Conservation (phyloP, 2,113 vertebrate genomes). For the Gulo gulo region DNA sequence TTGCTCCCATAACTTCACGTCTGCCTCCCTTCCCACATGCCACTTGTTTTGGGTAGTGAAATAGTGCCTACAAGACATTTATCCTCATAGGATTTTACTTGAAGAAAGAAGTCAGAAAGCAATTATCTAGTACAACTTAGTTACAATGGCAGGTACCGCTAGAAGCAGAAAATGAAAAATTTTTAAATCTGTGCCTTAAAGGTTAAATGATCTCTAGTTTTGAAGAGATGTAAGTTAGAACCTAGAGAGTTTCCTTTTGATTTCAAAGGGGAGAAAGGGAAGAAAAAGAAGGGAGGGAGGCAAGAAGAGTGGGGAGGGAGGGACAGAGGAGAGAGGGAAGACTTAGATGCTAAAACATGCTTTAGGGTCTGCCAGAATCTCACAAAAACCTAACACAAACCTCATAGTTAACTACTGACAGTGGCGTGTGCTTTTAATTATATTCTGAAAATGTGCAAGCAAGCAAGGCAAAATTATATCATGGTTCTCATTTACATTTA, state of each 20-base stretch:
- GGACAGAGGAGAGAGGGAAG: background rate
- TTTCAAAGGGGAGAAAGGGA: background rate
- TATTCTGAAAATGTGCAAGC: conserved; percentile 36
- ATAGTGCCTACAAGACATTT: background rate
- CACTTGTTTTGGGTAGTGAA: background rate
- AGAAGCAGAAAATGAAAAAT: background rate
- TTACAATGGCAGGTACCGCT: background rate
- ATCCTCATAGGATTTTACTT: background rate
- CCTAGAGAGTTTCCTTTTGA: background rate
- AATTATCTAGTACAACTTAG: conserved; percentile 11
- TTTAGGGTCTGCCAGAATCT: conserved; percentile 44
- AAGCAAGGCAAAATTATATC: background rate
- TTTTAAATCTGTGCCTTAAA: background rate
- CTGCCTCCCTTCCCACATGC: background rate
- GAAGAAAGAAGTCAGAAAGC: background rate
- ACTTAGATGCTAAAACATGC: background rate
- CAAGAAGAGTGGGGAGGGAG: background rate
- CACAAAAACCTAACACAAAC: background rate
- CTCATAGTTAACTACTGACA: background rate
- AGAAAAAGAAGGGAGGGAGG: background rate
- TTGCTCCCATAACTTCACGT: background rate
- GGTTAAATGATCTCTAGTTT: conserved; percentile 5
- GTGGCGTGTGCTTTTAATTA: conserved; percentile 23
- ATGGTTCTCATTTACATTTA: conserved; percentile 36
- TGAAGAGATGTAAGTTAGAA: background rate